Evolutionary conservation across 2,797 vertebrate genomes (phyloP).

Genomic region (Chiroxiphia lanceolata): DNA sequence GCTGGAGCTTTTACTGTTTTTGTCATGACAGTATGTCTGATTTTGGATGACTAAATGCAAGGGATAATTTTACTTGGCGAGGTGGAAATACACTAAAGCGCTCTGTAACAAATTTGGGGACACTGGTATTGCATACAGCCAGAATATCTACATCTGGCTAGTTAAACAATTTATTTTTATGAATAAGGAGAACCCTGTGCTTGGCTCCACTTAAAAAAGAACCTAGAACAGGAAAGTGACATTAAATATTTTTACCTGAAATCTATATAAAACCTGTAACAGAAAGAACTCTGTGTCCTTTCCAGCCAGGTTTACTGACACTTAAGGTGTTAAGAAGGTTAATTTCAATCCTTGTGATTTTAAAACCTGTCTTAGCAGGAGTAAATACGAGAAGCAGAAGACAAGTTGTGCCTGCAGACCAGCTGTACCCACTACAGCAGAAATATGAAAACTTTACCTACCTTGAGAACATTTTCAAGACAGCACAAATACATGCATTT

Average conservation of each 20-base stretch:
- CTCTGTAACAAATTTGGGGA: background rate
- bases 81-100: background rate
- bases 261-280: background rate
- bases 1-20: background rate
- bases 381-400: background rate
- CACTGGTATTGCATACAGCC: background rate
- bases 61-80: background rate
- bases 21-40: background rate
- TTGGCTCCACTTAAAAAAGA: background rate
- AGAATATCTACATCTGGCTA: background rate
- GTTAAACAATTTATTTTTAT: background rate
- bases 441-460: background rate
- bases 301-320: background rate
- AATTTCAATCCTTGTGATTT: background rate
- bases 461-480: background rate
- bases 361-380: background rate
- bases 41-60: background rate
- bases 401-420: background rate
- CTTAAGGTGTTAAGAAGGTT: background rate
- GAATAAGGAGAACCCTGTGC: background rate
- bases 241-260: background rate
- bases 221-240: background rate
- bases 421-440: background rate
- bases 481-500: background rate
- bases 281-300: background rate